A percentile compares a stretch with the other conserved stretches of the same genome.
phyloP scores from a whole-genome alignment of 2,797 vertebrate genomes.

The Schizopygopsis pylzovi region DNA sequence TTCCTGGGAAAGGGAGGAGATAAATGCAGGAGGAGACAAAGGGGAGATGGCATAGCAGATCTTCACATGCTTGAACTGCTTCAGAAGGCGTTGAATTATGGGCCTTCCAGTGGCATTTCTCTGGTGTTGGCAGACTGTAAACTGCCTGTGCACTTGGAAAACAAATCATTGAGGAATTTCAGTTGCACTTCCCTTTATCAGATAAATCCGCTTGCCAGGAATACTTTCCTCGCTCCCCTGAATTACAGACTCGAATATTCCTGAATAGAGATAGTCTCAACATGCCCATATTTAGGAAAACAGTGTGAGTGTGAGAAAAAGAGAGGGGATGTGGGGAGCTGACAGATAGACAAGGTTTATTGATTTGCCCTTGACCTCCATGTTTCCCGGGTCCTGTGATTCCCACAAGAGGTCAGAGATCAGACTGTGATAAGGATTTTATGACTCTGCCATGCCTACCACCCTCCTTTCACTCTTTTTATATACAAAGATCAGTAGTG shows the following conservation, averaged over 20 bases:
- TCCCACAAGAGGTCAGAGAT: conserved; percentile 61
- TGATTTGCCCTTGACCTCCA: conserved; percentile 70
- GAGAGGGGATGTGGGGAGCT: conserved; percentile 50
- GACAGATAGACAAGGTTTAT: conserved; percentile 66
- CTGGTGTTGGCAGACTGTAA: conserved; percentile 53
- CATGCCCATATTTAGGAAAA: conserved; percentile 75
- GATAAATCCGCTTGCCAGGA: conserved; percentile 65
- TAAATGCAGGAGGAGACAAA: conserved; percentile 58
- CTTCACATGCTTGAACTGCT: conserved; percentile 48
- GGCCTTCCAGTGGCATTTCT: conserved; percentile 46
- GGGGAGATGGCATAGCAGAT: conserved; percentile 52
- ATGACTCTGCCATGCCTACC: conserved; percentile 45
- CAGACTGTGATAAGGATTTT: conserved; percentile 64
- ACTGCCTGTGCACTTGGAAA: conserved; percentile 55
- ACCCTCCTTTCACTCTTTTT: conserved; percentile 16
- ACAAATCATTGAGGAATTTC: conserved; percentile 62
- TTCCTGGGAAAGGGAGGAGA: conserved; percentile 26
- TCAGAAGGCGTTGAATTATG: conserved; percentile 41
- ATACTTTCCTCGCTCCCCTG: conserved; percentile 59
- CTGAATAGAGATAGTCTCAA: conserved; percentile 71
- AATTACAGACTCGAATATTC: conserved; percentile 58
- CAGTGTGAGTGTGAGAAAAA: conserved; percentile 64
- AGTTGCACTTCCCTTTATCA: conserved; percentile 65
- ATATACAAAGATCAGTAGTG: neutral
- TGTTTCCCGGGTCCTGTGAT: conserved; percentile 61